Evolutionary conservation across 2,797 vertebrate species (phyloP).

Genomic region (Oreonectes daqikongensis): DNA sequence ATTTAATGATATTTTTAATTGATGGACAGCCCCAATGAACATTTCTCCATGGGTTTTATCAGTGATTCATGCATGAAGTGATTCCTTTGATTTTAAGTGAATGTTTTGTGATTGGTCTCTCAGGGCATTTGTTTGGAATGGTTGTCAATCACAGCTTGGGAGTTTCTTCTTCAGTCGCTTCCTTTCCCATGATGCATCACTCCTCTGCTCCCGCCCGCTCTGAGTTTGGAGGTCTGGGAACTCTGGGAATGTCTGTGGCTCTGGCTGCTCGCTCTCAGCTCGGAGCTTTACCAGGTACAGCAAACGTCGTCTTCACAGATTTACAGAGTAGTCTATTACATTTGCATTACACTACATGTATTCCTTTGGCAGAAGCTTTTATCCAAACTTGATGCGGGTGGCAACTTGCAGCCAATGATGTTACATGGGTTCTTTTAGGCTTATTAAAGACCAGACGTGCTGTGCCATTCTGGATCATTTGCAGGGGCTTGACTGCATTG

Average conservation of each 20-base stretch:
- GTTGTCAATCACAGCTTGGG: slow-evolving; percentile 78
- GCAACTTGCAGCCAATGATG: too few species aligned
- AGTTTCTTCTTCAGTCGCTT: slow-evolving; percentile 79
- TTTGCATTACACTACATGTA: too few species aligned
- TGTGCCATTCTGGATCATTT: too few species aligned
- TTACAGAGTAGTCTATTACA: too few species aligned
- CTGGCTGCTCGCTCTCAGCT: slow-evolving; percentile 82
- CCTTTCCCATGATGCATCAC: slow-evolving; percentile 82
- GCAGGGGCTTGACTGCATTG: too few species aligned
- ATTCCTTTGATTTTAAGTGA: not conserved
- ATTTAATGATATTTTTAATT: not conserved
- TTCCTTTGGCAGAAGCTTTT: too few species aligned
- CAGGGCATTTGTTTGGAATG: slow-evolving; percentile 81
- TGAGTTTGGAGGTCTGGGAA: slow-evolving; percentile 87
- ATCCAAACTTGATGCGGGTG: too few species aligned
- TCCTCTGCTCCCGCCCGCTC: slow-evolving; percentile 81
- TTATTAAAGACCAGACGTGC: too few species aligned
- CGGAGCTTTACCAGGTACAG: slow-evolving; percentile 85
- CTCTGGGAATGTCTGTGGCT: slow-evolving; percentile 82
- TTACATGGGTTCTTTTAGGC: too few species aligned
- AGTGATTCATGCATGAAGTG: not conserved
- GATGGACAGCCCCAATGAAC: not conserved
- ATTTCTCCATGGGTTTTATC: not conserved
- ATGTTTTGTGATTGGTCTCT: slow-evolving; percentile 25
- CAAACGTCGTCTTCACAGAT: too few species aligned